Percentiles rank a stretch among this genome's conserved stretches.
Conservation (phyloP, 2,888 invertebrate genomes). For the Palloptera scutellata region DNA sequence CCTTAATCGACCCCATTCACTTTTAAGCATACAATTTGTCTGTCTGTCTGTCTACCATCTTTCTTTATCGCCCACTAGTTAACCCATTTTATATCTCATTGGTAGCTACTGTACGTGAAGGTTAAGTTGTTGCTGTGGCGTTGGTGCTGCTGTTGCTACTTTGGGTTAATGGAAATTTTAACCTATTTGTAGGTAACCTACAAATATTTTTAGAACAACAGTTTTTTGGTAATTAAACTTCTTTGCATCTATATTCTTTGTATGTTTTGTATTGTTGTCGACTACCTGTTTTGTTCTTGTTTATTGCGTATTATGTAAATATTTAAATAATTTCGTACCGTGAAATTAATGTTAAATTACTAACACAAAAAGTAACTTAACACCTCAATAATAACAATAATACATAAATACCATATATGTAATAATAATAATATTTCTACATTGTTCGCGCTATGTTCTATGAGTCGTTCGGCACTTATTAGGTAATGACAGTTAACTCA, state of each 20-base stretch:
- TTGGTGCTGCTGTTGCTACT: not conserved
- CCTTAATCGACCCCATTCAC: too few species aligned
- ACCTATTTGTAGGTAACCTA: not conserved
- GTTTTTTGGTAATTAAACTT: constrained; percentile 8
- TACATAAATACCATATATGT: too few species aligned
- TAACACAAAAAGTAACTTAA: too few species aligned
- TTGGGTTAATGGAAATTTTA: constrained; percentile 9
- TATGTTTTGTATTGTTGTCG: not conserved
- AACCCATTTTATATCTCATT: constrained; percentile 7
- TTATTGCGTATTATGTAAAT: too few species aligned
- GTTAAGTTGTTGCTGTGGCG: not conserved
- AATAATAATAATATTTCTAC: too few species aligned
- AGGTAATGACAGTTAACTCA: too few species aligned
- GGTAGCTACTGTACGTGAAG: not conserved
- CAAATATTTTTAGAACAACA: constrained; percentile 4
- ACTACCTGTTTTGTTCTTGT: not conserved
- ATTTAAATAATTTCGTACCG: too few species aligned
- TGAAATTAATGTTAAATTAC: too few species aligned
- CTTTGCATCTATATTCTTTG: not conserved
- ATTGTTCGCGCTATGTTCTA: too few species aligned
- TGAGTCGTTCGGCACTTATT: too few species aligned
- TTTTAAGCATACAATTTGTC: not conserved
- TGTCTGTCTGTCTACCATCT: not conserved
- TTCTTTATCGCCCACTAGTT: not conserved
- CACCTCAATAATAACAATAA: too few species aligned